These are phyloP conservation scores for Noctua fimbriata DNA, from an alignment of 2,888 invertebrate genomes.

Conservation along the genomic window DNA sequence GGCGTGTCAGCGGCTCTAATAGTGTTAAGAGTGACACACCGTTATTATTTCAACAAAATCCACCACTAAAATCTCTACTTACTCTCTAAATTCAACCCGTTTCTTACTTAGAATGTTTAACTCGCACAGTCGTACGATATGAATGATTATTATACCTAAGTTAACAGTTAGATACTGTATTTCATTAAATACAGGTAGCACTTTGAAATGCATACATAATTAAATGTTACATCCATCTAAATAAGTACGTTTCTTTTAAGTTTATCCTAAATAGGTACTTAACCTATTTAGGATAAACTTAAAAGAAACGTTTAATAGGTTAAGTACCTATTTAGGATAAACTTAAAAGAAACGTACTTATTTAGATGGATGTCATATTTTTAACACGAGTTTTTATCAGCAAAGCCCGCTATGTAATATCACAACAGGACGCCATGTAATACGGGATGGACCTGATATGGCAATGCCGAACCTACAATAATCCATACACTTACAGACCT, in stretches of 20 bases:
- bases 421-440: slow-evolving; percentile 44
- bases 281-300: too few species aligned
- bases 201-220: not conserved
- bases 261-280: not conserved
- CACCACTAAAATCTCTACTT: not conserved
- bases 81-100: not conserved
- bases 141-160: not conserved
- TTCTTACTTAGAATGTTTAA: slow-evolving; percentile 1
- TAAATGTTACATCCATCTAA: not conserved
- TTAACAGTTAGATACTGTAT: slow-evolving; percentile 2
- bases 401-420: slow-evolving; percentile 1
- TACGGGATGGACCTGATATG: slow-evolving; percentile 46
- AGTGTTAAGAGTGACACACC: not conserved
- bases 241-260: too few species aligned
- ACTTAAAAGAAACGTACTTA: too few species aligned
- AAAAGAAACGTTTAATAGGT: too few species aligned
- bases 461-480: slow-evolving; percentile 13
- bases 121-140: not conserved
- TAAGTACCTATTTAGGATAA: not conserved
- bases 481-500: slow-evolving; percentile 1
- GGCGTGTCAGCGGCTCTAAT: slow-evolving; percentile 2
- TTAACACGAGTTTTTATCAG: slow-evolving; percentile 28
- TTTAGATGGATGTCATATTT: not conserved
- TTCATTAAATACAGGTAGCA: slow-evolving; percentile 6
- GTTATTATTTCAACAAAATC: slow-evolving; percentile 2